Conservation (phyloP, 2,888 invertebrate genomes). For the Carpatolechia fugitivella region DNA sequence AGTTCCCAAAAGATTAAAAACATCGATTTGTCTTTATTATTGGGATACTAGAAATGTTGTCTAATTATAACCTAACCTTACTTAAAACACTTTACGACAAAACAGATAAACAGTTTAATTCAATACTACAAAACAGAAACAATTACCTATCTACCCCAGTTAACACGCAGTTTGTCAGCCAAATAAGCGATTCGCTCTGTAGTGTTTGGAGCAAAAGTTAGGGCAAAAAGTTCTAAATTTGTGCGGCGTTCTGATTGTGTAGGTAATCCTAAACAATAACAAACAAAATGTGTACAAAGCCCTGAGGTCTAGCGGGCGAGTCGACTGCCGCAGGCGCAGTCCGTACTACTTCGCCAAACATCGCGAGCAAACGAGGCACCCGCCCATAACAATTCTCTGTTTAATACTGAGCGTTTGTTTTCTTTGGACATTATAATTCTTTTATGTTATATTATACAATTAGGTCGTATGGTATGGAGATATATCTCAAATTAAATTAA, state of each 20-base stretch:
- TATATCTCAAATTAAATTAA: too few species aligned
- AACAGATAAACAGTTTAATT: too few species aligned
- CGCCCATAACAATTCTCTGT: constrained; percentile 28
- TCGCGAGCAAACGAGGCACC: constrained; percentile 31
- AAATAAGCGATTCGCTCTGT: background rate
- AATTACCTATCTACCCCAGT: too few species aligned
- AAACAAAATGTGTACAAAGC: constrained; percentile 53
- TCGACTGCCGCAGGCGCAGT: constrained; percentile 32
- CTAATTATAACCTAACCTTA: too few species aligned
- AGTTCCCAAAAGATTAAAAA: too few species aligned
- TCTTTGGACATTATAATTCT: background rate
- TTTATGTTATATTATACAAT: too few species aligned
- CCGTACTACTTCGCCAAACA: constrained; percentile 40
- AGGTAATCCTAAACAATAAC: constrained; percentile 67
- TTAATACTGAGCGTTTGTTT: background rate
- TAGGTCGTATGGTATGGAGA: too few species aligned
- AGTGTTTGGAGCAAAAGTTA: constrained; percentile 38
- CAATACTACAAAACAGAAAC: constrained; percentile 17
- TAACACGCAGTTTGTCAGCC: background rate
- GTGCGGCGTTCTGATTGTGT: constrained; percentile 58
- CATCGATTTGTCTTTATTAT: too few species aligned
- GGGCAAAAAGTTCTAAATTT: constrained; percentile 57
- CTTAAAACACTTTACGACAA: too few species aligned
- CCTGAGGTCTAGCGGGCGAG: constrained; percentile 27
- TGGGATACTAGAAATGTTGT: too few species aligned